Evolutionary conservation across 2,113 vertebrate species (phyloP).

Genomic region (Megaceryle maxima): DNA sequence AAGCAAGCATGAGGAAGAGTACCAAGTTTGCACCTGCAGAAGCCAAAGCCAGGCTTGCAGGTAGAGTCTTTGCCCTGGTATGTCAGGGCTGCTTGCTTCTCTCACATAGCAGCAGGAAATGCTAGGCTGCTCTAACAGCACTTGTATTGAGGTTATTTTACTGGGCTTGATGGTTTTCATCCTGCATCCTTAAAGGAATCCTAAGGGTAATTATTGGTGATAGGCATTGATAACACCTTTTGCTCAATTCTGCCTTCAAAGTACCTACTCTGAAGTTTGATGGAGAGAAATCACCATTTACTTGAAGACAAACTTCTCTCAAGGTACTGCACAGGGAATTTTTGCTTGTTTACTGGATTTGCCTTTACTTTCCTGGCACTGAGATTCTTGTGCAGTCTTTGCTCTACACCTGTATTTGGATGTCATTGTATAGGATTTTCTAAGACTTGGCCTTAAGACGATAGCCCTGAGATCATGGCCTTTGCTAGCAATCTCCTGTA

Average conservation of each 20-base stretch:
- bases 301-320: background rate
- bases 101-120: background rate
- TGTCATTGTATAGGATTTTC: background rate
- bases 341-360: background rate
- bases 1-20: background rate
- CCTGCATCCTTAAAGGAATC: background rate
- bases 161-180: background rate
- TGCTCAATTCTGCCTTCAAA: background rate
- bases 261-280: background rate
- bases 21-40: background rate
- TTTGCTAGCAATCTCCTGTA: background rate
- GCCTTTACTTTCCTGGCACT: background rate
- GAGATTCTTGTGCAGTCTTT: background rate
- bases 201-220: background rate
- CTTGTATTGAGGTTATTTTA: background rate
- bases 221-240: background rate
- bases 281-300: background rate
- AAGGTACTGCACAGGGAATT: background rate
- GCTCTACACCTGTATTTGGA: background rate
- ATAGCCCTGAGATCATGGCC: background rate
- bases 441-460: background rate
- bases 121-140: background rate
- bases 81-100: background rate
- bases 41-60: background rate
- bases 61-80: background rate